Percentiles rank a stretch among this genome's conserved stretches.
These are phyloP conservation scores for Neolamprologus toae DNA, from an alignment of 2,113 vertebrate species.

Conservation along the genomic window DNA sequence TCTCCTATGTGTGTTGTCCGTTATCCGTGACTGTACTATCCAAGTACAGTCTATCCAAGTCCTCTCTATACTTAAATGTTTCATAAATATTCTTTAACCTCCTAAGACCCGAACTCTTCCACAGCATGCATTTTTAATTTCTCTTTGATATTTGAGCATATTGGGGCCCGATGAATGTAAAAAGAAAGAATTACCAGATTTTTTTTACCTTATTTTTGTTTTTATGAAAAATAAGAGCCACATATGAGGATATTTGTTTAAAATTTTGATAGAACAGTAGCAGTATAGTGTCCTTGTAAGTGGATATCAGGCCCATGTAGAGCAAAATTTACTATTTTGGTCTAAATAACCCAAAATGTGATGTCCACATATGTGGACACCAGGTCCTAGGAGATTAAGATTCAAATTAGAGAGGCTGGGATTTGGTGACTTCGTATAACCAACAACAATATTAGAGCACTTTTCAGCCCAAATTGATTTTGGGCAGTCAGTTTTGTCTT, in stretches of 20 bases:
- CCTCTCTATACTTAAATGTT: not conserved
- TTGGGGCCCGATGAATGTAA: not conserved
- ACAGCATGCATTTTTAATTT: not conserved
- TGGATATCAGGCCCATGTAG: not conserved
- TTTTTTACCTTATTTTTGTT: not conserved
- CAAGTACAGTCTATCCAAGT: not conserved
- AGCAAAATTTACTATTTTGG: not conserved
- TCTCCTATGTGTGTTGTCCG: not conserved
- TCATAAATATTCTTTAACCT: not conserved
- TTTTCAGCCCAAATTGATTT: not conserved
- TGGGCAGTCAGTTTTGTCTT: not conserved
- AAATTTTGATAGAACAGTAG: not conserved
- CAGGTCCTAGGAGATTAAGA: not conserved
- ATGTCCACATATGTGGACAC: not conserved
- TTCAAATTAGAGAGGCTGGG: not conserved
- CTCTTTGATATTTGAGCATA: not conserved
- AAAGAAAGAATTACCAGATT: not conserved
- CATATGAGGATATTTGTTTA: not conserved
- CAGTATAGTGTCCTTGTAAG: not conserved
- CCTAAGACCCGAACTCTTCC: not conserved
- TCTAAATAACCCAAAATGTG: not conserved
- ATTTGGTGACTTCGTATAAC: not conserved
- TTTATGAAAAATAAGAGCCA: not conserved
- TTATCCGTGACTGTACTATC: not conserved
- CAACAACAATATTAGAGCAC: not conserved